phyloP scores from a whole-genome alignment of 2,113 vertebrate genomes.

The Spilogale gracilis region DNA sequence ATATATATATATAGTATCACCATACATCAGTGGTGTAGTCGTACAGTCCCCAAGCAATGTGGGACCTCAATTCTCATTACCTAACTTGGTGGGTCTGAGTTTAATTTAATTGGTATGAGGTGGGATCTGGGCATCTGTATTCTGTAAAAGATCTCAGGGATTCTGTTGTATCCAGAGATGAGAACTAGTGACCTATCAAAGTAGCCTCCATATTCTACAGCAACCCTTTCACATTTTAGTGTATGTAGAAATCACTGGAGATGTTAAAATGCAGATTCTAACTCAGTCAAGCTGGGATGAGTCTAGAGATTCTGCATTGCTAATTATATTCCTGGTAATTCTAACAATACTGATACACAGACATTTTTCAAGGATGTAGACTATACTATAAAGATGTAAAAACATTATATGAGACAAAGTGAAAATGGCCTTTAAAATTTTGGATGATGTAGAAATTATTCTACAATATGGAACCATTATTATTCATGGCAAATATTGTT shows the following conservation, averaged over 20 bases:
- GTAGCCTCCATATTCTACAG: not conserved
- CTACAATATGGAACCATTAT: not conserved
- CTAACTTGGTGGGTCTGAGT: not conserved
- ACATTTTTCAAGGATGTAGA: not conserved
- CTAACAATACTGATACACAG: not conserved
- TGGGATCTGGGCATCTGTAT: not conserved
- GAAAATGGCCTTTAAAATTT: not conserved
- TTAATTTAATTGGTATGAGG: not conserved
- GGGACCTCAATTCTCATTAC: not conserved
- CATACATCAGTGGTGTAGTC: not conserved
- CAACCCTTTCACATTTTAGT: not conserved
- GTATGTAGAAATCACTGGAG: not conserved
- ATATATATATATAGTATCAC: not conserved
- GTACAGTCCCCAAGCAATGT: too few relatives aligned
- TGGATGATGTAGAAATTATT: not conserved
- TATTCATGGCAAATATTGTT: not conserved
- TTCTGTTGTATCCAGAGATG: not conserved
- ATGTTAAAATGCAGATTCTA: not conserved
- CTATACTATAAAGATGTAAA: not conserved
- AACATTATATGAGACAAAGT: not conserved
- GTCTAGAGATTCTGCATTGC: not conserved
- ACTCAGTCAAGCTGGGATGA: not conserved
- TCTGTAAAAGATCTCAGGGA: not conserved
- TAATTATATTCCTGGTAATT: not conserved
- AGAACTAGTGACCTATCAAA: not conserved